phyloP scores from a whole-genome alignment of 2,113 vertebrate genomes.

The Bombycilla garrulus region DNA sequence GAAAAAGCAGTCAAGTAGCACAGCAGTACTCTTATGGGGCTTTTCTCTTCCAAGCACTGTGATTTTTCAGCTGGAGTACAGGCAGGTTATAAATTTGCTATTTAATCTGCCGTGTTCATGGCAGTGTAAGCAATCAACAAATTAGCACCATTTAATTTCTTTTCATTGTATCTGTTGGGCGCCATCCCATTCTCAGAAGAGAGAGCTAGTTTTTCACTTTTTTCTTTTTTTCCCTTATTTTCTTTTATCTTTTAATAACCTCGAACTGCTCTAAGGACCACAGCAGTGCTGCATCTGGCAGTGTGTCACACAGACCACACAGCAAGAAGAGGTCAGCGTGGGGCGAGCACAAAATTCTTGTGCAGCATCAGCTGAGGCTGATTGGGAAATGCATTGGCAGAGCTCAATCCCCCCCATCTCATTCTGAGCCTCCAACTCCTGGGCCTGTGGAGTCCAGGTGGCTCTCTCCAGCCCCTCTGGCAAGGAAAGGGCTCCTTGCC shows the following conservation, averaged over 20 bases:
- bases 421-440: fast-evolving
- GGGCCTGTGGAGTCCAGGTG: fast-evolving
- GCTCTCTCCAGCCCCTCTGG: neutral
- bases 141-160: slow-evolving; percentile 10
- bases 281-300: neutral
- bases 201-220: neutral
- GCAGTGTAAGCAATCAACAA: neutral
- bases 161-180: neutral
- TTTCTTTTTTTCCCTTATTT: too few relatives aligned
- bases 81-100: slow-evolving; percentile 10
- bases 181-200: neutral
- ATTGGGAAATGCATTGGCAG: neutral
- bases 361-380: neutral
- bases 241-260: neutral
- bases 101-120: neutral
- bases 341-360: fast-evolving
- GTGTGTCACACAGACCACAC: neutral
- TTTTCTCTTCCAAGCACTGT: neutral
- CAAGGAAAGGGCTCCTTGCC: neutral
- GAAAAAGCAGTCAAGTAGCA: neutral
- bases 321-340: neutral
- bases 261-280: neutral
- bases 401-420: fast-evolving
- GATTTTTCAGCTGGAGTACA: neutral
- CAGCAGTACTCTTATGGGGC: neutral